Evolutionary conservation across 2,797 vertebrate species (phyloP).

Genomic region (Halcyon chelicuti): DNA sequence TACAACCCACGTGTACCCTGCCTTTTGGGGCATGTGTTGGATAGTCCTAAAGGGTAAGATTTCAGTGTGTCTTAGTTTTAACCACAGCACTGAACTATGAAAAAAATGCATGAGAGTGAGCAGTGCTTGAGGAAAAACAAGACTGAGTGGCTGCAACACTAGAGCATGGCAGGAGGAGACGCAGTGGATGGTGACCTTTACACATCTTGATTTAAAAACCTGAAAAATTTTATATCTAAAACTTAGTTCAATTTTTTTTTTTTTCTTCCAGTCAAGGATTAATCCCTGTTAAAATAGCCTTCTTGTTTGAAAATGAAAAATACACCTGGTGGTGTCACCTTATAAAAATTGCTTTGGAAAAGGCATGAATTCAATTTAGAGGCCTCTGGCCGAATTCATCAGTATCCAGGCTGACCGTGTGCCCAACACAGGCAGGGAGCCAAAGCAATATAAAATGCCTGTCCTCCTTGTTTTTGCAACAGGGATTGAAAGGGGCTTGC

Average conservation of each 20-base stretch:
- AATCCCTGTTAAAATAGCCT: neutral
- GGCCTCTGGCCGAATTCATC: neutral
- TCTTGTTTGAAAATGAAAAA: slow-evolving; percentile 26
- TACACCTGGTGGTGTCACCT: neutral
- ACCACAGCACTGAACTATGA: neutral
- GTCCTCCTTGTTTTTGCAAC: neutral
- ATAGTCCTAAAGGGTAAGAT: neutral
- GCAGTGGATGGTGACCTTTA: neutral
- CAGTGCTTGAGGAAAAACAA: neutral
- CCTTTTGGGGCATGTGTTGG: neutral
- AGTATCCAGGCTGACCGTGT: neutral
- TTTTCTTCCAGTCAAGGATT: neutral
- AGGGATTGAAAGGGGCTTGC: neutral
- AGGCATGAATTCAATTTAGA: neutral
- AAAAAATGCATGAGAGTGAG: neutral
- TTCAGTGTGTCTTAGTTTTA: neutral
- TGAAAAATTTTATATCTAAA: neutral
- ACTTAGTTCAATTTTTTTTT: neutral
- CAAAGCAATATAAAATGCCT: neutral
- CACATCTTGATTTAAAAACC: neutral
- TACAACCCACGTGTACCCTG: neutral
- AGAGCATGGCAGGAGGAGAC: neutral
- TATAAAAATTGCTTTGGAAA: slow-evolving; percentile 27
- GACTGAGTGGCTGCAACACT: neutral
- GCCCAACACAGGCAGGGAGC: neutral